phyloP scores from a whole-genome alignment of 2,797 vertebrate genomes.

The Sebastes alutus region DNA sequence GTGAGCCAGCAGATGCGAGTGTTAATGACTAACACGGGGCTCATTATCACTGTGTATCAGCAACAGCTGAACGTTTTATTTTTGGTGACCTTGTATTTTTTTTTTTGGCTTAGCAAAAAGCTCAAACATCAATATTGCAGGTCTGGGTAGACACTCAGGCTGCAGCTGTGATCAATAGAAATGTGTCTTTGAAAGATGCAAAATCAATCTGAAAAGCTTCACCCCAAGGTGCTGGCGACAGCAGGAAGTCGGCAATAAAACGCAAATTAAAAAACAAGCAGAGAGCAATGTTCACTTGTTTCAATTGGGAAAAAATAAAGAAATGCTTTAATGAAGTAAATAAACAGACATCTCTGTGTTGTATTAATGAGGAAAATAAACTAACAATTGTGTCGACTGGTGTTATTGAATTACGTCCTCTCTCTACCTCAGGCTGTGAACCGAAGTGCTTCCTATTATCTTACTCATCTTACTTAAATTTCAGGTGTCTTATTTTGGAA shows the following conservation, averaged over 20 bases:
- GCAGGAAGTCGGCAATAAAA: slow-evolving; percentile 31
- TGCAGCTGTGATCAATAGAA: slow-evolving; percentile 33
- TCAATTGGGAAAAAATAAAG: slow-evolving; percentile 32
- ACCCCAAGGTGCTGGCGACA: slow-evolving; percentile 21
- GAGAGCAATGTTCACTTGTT: slow-evolving; percentile 10
- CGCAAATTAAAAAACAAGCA: slow-evolving; percentile 29
- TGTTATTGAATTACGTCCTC: background rate
- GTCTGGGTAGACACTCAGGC: background rate
- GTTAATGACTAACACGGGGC: slow-evolving; percentile 26
- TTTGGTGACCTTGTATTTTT: slow-evolving; percentile 21
- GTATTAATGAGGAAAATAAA: background rate
- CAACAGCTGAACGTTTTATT: slow-evolving; percentile 41
- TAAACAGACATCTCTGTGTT: slow-evolving; percentile 1
- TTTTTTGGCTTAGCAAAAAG: slow-evolving; percentile 3
- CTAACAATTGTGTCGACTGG: background rate
- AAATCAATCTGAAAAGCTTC: slow-evolving; percentile 23
- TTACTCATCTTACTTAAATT: slow-evolving; percentile 24
- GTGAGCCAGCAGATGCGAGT: background rate
- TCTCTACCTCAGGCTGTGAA: background rate
- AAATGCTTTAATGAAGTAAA: slow-evolving; percentile 28
- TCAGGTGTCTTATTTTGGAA: slow-evolving; percentile 16
- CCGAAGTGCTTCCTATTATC: background rate
- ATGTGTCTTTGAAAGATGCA: slow-evolving; percentile 32
- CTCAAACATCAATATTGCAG: slow-evolving; percentile 23
- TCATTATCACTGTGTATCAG: slow-evolving; percentile 34